These are phyloP conservation scores for Microplitis manilae DNA, from an alignment of 2,888 invertebrate genomes.

Conservation along the genomic window DNA sequence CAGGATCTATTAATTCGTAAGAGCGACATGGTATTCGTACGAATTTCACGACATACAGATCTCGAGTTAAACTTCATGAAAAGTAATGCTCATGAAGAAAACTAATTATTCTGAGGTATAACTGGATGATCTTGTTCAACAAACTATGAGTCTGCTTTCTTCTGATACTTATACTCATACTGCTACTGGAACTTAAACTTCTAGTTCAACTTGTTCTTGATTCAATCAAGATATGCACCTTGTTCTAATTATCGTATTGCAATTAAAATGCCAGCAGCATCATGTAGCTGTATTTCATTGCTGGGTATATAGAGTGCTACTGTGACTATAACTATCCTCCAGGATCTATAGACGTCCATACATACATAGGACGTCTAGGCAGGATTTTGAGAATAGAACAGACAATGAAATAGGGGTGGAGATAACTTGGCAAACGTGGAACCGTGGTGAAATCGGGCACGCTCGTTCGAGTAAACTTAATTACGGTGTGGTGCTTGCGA, in stretches of 20 bases:
- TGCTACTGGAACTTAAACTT: not conserved
- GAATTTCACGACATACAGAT: not conserved
- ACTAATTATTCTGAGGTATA: slow-evolving; percentile 9
- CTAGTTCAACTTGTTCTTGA: not conserved
- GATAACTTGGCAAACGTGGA: slow-evolving; percentile 19
- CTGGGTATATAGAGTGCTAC: not conserved
- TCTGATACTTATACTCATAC: not conserved
- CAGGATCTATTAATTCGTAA: slow-evolving; percentile 11
- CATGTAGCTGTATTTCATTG: slow-evolving; percentile 10
- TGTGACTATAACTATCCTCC: not conserved
- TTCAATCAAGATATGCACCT: slow-evolving; percentile 5
- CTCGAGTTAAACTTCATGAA: not conserved
- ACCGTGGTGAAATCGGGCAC: slow-evolving; percentile 1
- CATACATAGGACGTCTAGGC: not conserved
- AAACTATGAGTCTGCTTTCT: slow-evolving; percentile 2
- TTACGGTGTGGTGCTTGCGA: slow-evolving; percentile 55
- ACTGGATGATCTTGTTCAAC: slow-evolving; percentile 12
- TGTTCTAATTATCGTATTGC: slow-evolving; percentile 16
- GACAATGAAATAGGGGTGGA: slow-evolving; percentile 30
- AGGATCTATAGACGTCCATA: not conserved
- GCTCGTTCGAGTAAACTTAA: slow-evolving; percentile 60
- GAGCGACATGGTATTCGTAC: slow-evolving; percentile 4
- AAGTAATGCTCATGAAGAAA: not conserved
- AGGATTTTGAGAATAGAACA: slow-evolving; percentile 23
- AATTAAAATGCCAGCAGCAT: slow-evolving; percentile 16